Evolutionary conservation across 2,888 invertebrate genomes (phyloP), one percentile per base, ranked within the genome.

Genomic region (Caenorhabditis sp.): DNA sequence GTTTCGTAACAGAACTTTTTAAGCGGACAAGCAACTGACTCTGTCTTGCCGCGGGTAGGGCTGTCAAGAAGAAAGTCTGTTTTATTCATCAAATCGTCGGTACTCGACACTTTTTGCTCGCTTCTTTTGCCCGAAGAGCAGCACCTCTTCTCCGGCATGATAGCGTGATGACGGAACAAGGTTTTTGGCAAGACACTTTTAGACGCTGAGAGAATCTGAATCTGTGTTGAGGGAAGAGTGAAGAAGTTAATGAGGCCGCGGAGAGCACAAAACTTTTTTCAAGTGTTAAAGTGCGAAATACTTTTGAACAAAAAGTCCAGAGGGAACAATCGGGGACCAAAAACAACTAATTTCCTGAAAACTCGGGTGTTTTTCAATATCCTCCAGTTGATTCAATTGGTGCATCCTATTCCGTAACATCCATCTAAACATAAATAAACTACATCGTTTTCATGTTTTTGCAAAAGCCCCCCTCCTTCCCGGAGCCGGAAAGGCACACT

Each of bases 31-130:
- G 43, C 32, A 20, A 30, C 27, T 13, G 27, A 58, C 22, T 32
- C 30, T 9, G 37, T 26, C 45, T 37, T 45, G 35, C 26, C 32
- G 27, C 22, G 50, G n/a, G 27, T n/a, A 43, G 17, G 26, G 65
- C 65, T 73, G 73, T 65, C 73, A 73, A 73, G 73, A 53, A 73
- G 24, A 63, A 53, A 73, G 63, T 59, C 65, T 73, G 73, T 73
- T 73, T 73, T 73, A 73, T 73, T 73, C 73, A 65, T 73, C 73
- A 73, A 73, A 73, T 72, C 55, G 62, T 55, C 63, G 56, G 62
- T 71, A 71, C 62, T 56, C 71, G 56, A 62, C 50, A 72, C 50
- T 50, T 48, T 63, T 50, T 27, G 17, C 48, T 27, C n/a, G 8
- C 46, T 53, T 22, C 35, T n/a, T n/a, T 24, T 26, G 13, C 37